Base-by-base conservation (phyloP, 2,888 invertebrate species). In the Pollenia griseotomentosa region DNA sequence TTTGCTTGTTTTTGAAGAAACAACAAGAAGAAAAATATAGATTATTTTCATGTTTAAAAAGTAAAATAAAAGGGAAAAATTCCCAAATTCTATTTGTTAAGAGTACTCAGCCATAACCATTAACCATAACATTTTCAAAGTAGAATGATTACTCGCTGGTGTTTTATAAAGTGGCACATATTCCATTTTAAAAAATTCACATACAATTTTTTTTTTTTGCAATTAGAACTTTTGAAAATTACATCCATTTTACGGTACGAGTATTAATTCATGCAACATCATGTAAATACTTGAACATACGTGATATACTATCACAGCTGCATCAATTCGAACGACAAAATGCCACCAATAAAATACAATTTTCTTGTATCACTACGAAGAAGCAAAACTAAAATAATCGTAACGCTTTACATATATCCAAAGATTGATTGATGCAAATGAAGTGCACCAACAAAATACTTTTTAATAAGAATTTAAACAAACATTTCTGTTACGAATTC, bases 401-500 rank as follows among this genome's bases (percentile, higher is more conserved):
- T 81, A 78, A 88, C 74, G 89, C 78, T 87, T 81, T 84, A n/a
- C n/a, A n/a, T n/a, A 82, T 44, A 63, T 85, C 85, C 71, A 78
- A 88, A 83, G 89, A 89, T 89, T 89, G 90, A 90, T 90, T 84
- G 88, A 86, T 88, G 75, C 87, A 88, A 89, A 88, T 89, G 86
- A 89, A 88, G 87, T 88, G 88, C 74, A 83, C 66, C 84, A 88
- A 84, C 66, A 74, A 78, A 71, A 88, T 66, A 85, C 48, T 66
- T 86, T 78, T 79, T 79, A 86, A 87, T 77, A 83, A 59, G 48
- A 65, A 65, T 65, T 71, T 66, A 59, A 55, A 57, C 23, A 74
- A 78, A 78, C 63, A 74, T 59, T 61, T 59, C 16, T 59, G 2
- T 12, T 44, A 65, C 63, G 19, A 23, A 51, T 11, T 12, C 14